A percentile compares a stretch with the other conserved stretches of the same genome.
Conservation (phyloP, 2,113 vertebrate species). For the Dicentrarchus labrax region DNA sequence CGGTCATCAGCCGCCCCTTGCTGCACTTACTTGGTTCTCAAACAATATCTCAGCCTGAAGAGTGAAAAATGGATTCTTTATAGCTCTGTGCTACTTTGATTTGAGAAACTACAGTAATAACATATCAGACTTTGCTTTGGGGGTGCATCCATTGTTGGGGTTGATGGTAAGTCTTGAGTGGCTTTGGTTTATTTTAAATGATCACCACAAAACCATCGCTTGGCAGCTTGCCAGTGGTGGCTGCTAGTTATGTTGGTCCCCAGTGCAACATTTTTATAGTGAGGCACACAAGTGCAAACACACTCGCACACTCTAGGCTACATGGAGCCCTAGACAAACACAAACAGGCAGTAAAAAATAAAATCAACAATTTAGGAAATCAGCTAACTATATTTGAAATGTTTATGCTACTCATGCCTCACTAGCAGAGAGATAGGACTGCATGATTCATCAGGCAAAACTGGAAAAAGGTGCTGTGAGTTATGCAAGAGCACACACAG, state of each 20-base stretch:
- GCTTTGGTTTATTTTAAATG: constrained; percentile 62
- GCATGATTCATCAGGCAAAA: no score
- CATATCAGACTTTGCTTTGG: constrained; percentile 54
- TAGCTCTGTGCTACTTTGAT: constrained; percentile 47
- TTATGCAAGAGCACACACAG: no score
- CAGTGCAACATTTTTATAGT: background rate
- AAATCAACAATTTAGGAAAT: constrained; percentile 10
- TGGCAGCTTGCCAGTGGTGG: constrained; percentile 31
- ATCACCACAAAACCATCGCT: constrained; percentile 22
- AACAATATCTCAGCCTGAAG: constrained; percentile 51
- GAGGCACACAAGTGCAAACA: background rate
- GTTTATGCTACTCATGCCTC: background rate
- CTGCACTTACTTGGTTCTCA: constrained; percentile 51
- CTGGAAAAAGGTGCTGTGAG: no score
- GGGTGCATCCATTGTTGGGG: constrained; percentile 39
- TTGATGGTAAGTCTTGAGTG: constrained; percentile 34
- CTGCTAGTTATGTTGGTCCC: constrained; percentile 25
- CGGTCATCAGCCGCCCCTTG: constrained; percentile 39
- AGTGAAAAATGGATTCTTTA: constrained; percentile 51
- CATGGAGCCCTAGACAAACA: background rate
- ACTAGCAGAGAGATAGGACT: no score
- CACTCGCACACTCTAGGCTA: constrained; percentile 4
- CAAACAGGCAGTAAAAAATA: constrained; percentile 1
- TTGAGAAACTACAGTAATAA: constrained; percentile 69
- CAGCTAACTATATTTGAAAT: constrained; percentile 10